Conservation (phyloP, 2,113 vertebrate genomes). For the Limanda limanda region DNA sequence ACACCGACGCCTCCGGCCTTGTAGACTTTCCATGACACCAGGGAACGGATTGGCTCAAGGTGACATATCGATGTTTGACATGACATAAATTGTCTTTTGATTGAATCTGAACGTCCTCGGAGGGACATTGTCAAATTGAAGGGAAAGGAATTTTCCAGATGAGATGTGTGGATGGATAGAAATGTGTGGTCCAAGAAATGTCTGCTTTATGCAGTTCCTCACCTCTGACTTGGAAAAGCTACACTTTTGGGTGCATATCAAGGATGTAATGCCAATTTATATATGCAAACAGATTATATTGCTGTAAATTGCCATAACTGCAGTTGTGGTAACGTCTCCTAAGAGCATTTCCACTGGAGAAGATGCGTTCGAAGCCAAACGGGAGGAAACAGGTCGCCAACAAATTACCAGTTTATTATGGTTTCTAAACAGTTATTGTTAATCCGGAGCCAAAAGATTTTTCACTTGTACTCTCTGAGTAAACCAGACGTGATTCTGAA, state of each 20-base stretch:
- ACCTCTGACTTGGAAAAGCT: neutral
- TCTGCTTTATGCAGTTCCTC: no score
- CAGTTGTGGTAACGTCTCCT: constrained; percentile 7
- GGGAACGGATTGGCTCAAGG: neutral
- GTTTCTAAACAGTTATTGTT: constrained; percentile 5
- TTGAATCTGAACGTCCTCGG: constrained; percentile 21
- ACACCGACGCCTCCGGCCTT: no score
- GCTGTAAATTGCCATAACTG: constrained; percentile 2
- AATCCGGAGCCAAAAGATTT: neutral
- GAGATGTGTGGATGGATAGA: no score
- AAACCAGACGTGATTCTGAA: constrained; percentile 9
- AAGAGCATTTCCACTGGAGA: neutral
- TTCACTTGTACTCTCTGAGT: neutral
- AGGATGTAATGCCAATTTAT: neutral
- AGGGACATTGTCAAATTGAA: neutral
- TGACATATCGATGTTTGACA: constrained; percentile 20
- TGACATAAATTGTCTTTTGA: constrained; percentile 6
- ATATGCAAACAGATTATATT: constrained; percentile 27
- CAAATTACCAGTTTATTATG: neutral
- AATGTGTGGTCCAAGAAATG: no score
- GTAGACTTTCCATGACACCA: constrained; percentile 7
- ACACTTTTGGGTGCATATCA: neutral
- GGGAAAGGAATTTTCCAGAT: no score
- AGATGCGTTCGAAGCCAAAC: neutral
- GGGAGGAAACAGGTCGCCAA: constrained; percentile 1